Base-by-base conservation (phyloP, 2,888 invertebrate species). In the Nasonovia ribisnigri region DNA sequence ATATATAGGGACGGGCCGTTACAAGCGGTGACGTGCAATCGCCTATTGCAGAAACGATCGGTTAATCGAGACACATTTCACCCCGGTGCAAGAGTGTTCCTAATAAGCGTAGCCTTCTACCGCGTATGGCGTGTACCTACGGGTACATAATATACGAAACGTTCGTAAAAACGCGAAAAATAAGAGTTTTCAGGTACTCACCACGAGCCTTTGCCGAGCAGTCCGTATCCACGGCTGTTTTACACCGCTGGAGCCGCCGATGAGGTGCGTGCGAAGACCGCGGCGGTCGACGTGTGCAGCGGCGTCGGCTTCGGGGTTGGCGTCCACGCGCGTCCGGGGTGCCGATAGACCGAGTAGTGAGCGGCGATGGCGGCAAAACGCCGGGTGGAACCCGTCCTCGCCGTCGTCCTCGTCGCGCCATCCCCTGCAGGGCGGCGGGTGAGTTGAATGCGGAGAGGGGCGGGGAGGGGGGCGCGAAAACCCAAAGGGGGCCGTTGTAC, bases 281-380 rank as follows among this genome's bases (percentile, higher is more conserved):
- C 84, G 91, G 36, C 86, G 36, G 57, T 92, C 10, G 8, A 16
- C 86, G 60, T 46, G 46, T 77, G n/a, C 60, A 24, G 46, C 84
- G 6, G 87, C 87, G 46, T 20, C 60, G 46, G 84, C 84, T 46
- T 46, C 13, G 90, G 90, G 88, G 89, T 89, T 46, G 92, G 92
- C 93, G 93, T 90, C 93, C 93, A 84, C 90, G 90, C 89, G 90
- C 93, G 90, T 90, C 93, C 93, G 90, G 93, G 93, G 90, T 93
- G 90, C 93, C 67, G 90, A 46, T 46, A 46, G 90, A 93, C 86
- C 93, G 93, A 93, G 93, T 93, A 43, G 54, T 16, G 84, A 77
- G 48, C 84, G 84, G 60, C 77, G 87, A 46, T 54, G 88, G 92
- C 88, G 93, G 93, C 90, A 93, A 92, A 93, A 93, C 93, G 93